Evolutionary conservation across 2,888 invertebrate species (phyloP).

Genomic region (Spicauda simplicius): DNA sequence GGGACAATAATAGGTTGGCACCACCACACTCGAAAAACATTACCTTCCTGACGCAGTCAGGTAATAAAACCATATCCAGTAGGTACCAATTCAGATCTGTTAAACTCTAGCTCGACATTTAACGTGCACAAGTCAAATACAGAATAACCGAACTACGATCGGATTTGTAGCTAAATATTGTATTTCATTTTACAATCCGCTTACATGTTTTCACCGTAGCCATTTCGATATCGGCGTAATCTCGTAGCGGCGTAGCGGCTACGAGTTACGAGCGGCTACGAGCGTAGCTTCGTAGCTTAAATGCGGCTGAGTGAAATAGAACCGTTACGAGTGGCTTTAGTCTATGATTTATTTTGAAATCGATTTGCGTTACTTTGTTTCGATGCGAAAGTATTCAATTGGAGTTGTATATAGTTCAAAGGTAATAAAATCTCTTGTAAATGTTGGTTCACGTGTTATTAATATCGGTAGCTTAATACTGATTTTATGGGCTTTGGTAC

Average conservation of each 20-base stretch:
- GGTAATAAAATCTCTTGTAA: not conserved
- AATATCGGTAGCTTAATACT: too few relatives aligned
- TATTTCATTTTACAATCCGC: constrained; percentile 17
- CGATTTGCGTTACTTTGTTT: constrained; percentile 22
- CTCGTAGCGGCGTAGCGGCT: constrained; percentile 20
- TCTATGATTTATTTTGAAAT: constrained; percentile 15
- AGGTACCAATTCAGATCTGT: too few relatives aligned
- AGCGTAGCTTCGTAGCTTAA: constrained; percentile 33
- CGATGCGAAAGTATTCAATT: not conserved
- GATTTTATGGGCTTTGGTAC: too few relatives aligned
- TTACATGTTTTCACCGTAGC: constrained; percentile 1
- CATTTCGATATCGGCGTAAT: constrained; percentile 22
- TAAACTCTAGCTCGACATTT: not conserved
- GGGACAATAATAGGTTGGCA: too few relatives aligned
- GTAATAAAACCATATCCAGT: too few relatives aligned
- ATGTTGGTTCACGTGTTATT: too few relatives aligned
- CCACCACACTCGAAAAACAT: too few relatives aligned
- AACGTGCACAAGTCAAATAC: not conserved
- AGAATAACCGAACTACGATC: not conserved
- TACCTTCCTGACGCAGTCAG: too few relatives aligned
- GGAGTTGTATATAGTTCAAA: not conserved
- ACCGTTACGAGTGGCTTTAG: constrained; percentile 15
- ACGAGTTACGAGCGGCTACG: constrained; percentile 23
- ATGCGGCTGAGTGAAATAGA: constrained; percentile 24
- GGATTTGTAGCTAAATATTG: constrained; percentile 9